phyloP scores from a whole-genome alignment of 2,797 vertebrate genomes.

The Odontamblyopus rebecca region DNA sequence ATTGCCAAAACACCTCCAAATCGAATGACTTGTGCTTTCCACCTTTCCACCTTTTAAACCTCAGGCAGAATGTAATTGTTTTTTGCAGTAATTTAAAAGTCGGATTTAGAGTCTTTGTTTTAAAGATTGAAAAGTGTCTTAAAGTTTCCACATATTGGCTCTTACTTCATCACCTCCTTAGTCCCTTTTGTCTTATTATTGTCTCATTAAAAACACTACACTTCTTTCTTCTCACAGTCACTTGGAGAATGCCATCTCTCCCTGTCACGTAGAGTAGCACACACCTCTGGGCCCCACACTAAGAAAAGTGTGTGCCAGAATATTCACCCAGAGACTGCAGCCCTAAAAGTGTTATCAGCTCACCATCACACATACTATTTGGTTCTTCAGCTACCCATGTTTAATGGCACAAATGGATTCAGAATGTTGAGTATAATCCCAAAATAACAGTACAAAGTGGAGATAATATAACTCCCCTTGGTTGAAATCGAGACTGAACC shows the following conservation, averaged over 20 bases:
- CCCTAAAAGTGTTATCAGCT: constrained; percentile 68
- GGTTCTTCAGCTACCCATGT: background rate
- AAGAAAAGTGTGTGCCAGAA: constrained; percentile 34
- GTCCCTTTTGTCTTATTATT: constrained; percentile 7
- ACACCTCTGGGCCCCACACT: constrained; percentile 33
- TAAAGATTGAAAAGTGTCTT: constrained; percentile 5
- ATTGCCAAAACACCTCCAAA: no score
- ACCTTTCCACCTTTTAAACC: background rate
- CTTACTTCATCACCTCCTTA: background rate
- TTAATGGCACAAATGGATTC: background rate
- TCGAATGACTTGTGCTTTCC: no score
- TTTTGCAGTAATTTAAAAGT: background rate
- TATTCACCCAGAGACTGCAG: constrained; percentile 62
- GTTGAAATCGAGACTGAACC: background rate
- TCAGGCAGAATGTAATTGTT: background rate
- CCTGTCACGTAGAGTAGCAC: constrained; percentile 29
- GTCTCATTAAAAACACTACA: constrained; percentile 5
- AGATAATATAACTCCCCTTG: background rate
- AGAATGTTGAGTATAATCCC: background rate
- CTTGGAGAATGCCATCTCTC: constrained; percentile 19
- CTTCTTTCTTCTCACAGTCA: constrained; percentile 6
- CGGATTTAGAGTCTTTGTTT: background rate
- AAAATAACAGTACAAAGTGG: background rate
- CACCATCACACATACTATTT: background rate
- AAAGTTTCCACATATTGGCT: background rate